A percentile compares a stretch with the other conserved stretches of the same genome.
Evolutionary conservation across 1,140 invertebrate species (phyloP).

Genomic region (Reticulitermes speratus): DNA sequence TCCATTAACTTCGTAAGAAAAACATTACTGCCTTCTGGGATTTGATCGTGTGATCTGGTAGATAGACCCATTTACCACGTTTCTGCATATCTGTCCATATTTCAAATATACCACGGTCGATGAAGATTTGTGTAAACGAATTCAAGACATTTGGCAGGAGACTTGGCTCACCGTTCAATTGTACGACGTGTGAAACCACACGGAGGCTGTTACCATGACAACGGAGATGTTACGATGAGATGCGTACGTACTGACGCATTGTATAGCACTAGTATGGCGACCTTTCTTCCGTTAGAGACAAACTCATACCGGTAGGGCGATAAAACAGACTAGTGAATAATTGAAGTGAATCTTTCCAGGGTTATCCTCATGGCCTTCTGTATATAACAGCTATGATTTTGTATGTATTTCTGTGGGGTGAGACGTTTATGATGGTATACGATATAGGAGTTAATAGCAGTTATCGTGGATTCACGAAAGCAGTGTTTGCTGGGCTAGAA

Average conservation of each 20-base stretch:
- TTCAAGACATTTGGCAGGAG: neutral
- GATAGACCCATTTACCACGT: too few relatives aligned
- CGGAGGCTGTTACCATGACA: neutral
- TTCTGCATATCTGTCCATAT: too few relatives aligned
- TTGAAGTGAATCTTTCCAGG: constrained; percentile 1
- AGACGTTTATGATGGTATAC: neutral
- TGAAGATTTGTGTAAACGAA: neutral
- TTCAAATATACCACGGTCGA: neutral
- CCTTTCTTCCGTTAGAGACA: neutral
- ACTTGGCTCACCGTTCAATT: neutral
- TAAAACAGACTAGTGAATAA: constrained; percentile 10
- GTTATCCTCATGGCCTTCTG: neutral
- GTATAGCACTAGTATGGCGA: neutral
- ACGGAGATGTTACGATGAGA: neutral
- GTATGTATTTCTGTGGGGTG: neutral
- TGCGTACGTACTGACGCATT: neutral
- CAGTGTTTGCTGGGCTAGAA: constrained; percentile 7
- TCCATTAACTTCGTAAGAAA: too few relatives aligned
- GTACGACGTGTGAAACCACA: neutral
- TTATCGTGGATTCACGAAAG: constrained; percentile 14
- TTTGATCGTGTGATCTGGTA: too few relatives aligned
- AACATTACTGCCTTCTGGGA: too few relatives aligned
- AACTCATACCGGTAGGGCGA: neutral
- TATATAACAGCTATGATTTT: neutral
- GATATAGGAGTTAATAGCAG: constrained; percentile 12